Base-by-base conservation (phyloP, 2,888 invertebrate genomes). In the Quadriops clusia region DNA sequence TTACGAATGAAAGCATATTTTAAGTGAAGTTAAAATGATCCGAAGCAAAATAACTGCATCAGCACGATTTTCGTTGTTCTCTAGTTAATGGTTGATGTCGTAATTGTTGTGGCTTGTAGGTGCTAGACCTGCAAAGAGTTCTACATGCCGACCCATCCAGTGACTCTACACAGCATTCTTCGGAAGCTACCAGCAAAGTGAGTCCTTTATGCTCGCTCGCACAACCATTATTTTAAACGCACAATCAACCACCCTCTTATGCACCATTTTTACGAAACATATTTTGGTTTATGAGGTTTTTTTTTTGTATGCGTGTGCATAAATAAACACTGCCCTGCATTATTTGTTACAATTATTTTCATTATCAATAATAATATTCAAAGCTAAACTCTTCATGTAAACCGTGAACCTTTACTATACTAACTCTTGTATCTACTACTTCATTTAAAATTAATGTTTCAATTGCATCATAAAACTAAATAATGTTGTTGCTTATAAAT, bases 61-160 rank as follows among this genome's bases (percentile, higher is more conserved):
- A n/a, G 15, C 12, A 28, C 21, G 10, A 8, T 13, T 21, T 7
- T 10, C 9, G 10, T 21, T 9, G 3, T n/a, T 11, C 9, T 22
- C 10, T 17, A 13, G 20, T 13, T 23, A 30, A 22, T 14, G 12
- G 15, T 8, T 18, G n/a, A n/a, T 18, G n/a, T n/a, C 18, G 18
- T 18, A 18, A 8, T 8, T 18, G 18, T 28, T 55, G 47, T 53
- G 47, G 55, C 56, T 59, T 65, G 59, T 69, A 81, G 81, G 81
- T 81, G 67, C 72, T 79, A 72, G 80, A 81, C 67, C 70, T 81
- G 61, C 75, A 78, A 65, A 73, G 79, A 62, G 79, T 78, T 57
- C 75, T 81, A 63, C 81, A 81, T 65, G 81, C 80, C 46, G 76
- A 75, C 63, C 74, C 64, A 60, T 62, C 69, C 60, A 59, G 65